Conservation (phyloP, 1,140 invertebrate genomes). For the Gryon sp. region DNA sequence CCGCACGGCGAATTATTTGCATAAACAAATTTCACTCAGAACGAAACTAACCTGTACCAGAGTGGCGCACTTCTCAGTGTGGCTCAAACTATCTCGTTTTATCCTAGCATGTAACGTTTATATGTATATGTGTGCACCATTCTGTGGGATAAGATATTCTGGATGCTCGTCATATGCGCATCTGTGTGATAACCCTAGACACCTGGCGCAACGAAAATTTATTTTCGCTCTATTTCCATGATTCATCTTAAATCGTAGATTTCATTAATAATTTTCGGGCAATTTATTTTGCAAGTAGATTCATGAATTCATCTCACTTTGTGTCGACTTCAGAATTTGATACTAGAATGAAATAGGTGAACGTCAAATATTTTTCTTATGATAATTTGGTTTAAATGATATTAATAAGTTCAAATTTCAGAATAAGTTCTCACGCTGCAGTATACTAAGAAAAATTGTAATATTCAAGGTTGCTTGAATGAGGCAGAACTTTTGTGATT, state of each 20-base stretch:
- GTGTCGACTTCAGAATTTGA: too few species aligned
- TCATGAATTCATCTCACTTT: too few species aligned
- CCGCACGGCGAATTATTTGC: constrained; percentile 71
- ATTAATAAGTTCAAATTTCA: too few species aligned
- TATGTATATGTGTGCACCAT: constrained; percentile 1
- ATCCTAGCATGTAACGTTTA: neutral
- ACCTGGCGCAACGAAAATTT: neutral
- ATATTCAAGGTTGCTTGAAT: too few species aligned
- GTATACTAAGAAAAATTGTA: too few species aligned
- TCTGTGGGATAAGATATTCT: constrained; percentile 34
- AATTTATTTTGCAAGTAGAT: neutral
- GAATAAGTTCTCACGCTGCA: too few species aligned
- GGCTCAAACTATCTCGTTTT: constrained; percentile 3
- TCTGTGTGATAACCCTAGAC: constrained; percentile 11
- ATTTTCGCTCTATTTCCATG: constrained; percentile 1
- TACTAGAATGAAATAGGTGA: too few species aligned
- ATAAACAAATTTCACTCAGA: constrained; percentile 74
- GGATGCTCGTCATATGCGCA: constrained; percentile 12
- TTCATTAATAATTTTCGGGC: constrained; percentile 1
- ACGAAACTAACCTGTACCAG: constrained; percentile 66
- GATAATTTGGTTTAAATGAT: too few species aligned
- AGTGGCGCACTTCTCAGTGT: constrained; percentile 55
- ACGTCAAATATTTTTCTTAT: too few species aligned
- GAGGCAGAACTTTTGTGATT: too few species aligned
- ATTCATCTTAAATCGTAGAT: neutral